A percentile compares a stretch with the other conserved stretches of the same genome.
phyloP scores from a whole-genome alignment of 2,888 invertebrate genomes.

The Xestobium rufovillosum region DNA sequence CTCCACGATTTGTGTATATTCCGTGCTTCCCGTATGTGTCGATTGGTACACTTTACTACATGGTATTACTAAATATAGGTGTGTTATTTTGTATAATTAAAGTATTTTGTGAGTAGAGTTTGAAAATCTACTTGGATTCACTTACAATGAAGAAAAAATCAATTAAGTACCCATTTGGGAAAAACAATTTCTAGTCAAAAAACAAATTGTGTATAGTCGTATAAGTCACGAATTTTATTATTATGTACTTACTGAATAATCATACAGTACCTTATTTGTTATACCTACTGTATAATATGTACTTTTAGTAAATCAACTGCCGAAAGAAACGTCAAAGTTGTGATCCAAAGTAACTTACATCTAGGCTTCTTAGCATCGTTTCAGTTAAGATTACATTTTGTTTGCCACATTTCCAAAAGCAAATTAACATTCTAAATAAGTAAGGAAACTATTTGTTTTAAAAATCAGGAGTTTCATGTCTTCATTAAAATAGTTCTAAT shows the following conservation, averaged over 20 bases:
- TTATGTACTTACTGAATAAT: slow-evolving; percentile 13
- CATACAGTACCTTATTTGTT: slow-evolving; percentile 1
- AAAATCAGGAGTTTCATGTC: too few relatives aligned
- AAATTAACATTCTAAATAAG: too few relatives aligned
- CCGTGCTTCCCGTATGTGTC: slow-evolving; percentile 37
- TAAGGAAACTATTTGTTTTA: too few relatives aligned
- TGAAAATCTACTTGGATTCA: slow-evolving; percentile 31
- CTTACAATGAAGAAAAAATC: slow-evolving; percentile 34
- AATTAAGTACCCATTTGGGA: slow-evolving; percentile 29
- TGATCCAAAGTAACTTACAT: too few relatives aligned
- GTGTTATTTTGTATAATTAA: slow-evolving; percentile 19
- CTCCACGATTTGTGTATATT: slow-evolving; percentile 25
- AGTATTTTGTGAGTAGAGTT: slow-evolving; percentile 29
- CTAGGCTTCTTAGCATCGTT: too few relatives aligned
- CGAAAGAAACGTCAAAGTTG: slow-evolving; percentile 29
- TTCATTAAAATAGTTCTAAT: too few relatives aligned
- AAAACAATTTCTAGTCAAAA: slow-evolving; percentile 22
- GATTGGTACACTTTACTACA: slow-evolving; percentile 26
- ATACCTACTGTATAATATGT: slow-evolving; percentile 27
- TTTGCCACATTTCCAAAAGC: too few relatives aligned
- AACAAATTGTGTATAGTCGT: slow-evolving; percentile 20
- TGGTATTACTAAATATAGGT: slow-evolving; percentile 23
- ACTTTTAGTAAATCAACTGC: slow-evolving; percentile 26
- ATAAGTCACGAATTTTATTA: slow-evolving; percentile 19
- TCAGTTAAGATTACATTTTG: too few relatives aligned